A percentile compares a stretch with the other conserved stretches of the same genome.
Conservation (phyloP, 2,797 vertebrate species). For the Myioborus melanocephalus region DNA sequence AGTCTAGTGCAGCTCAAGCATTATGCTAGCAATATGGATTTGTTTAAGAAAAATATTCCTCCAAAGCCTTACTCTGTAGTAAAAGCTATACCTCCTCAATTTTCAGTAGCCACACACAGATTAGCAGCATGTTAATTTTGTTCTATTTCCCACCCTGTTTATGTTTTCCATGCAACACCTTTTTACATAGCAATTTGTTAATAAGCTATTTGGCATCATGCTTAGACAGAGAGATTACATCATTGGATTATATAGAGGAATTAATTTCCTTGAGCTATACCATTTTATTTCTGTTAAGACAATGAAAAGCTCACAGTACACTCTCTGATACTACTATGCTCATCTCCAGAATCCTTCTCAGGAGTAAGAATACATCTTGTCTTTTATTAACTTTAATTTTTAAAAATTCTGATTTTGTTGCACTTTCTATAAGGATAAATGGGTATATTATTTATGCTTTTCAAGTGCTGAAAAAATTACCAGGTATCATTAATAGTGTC, state of each 20-base stretch:
- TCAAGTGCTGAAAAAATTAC: conserved; percentile 34
- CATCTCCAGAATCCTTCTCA: background rate
- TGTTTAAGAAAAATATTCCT: background rate
- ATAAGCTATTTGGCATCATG: background rate
- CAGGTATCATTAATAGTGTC: background rate
- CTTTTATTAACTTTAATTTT: background rate
- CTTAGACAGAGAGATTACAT: background rate
- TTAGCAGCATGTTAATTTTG: background rate
- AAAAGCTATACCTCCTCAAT: background rate
- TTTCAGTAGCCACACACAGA: background rate
- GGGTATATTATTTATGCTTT: conserved; percentile 8
- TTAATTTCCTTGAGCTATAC: background rate
- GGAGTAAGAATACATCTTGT: background rate
- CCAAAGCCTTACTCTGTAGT: background rate
- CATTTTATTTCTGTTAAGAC: background rate
- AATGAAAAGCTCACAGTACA: background rate
- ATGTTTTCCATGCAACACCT: background rate
- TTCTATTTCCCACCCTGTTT: background rate
- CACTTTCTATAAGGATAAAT: background rate
- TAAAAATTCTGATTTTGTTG: background rate
- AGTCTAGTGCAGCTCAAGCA: background rate
- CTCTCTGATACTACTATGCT: background rate
- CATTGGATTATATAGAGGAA: background rate
- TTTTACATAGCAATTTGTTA: background rate
- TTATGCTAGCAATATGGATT: background rate